Base-by-base conservation (phyloP, 2,888 invertebrate genomes). In the Ellobium chinense region DNA sequence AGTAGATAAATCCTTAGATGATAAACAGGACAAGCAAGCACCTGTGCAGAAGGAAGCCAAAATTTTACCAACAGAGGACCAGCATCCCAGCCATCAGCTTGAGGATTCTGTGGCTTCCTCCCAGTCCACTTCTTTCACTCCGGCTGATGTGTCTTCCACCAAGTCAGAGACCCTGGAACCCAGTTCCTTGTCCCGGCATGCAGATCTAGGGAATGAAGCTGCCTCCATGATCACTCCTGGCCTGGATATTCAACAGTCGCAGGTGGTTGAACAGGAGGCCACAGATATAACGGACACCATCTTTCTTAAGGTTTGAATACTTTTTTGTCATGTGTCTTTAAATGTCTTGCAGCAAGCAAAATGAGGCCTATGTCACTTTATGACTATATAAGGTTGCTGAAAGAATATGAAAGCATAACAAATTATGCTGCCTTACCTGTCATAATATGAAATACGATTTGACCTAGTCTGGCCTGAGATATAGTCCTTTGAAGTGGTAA, bases 281-380 rank as follows among this genome's bases (percentile, higher is more conserved):
- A 12, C 68, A 7, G 69, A 63, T 24, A 14, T 62, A 2, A 37
- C 75, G 29, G 63, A 80, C 39, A 75, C 69, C 24, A 39, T 75
- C 7, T 80, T 80, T 54, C 27, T 80, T 18, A 80, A 75, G 80
- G 80, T 80, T 24, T 18, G n/a, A 60, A 24, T n/a, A n/a, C n/a
- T 54, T 54, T 54, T 54, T 54, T 54, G 9, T 54, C 54, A 14
- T 54, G 9, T 54, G 9, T 54, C 54, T 14, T 18, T 54, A 54
- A 18, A 54, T 18, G 21, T 14, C 12, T 14, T 54, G 9, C 18
- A 54, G 21, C 12, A 54, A 54, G 21, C 54, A 54, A 14, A 54
- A 18, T 54, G 21, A 54, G 12, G 21, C 12, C 54, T 54, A 14
- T 54, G 9, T 54, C 54, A 54, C 18, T 54, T 54, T 54, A 14